Conservation (phyloP, 2,888 invertebrate species). For the Yponomeuta cagnagella region DNA sequence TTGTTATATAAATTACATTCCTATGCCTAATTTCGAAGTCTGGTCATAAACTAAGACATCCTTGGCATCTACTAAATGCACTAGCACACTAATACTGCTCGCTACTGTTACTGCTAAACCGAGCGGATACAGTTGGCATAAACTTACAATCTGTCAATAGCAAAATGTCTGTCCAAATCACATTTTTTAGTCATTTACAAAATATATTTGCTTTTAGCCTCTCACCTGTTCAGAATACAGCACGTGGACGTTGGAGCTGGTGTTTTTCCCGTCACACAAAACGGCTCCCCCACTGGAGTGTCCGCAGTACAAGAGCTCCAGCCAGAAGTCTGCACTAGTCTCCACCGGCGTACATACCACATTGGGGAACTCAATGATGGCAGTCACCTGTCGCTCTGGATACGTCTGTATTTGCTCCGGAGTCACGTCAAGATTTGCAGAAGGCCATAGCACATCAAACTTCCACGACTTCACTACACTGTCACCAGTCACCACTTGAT, state of each 20-base stretch:
- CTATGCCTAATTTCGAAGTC: no score
- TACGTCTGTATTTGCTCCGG: constrained; percentile 87
- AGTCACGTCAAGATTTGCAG: constrained; percentile 81
- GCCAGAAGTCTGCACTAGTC: constrained; percentile 81
- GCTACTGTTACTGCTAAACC: no score
- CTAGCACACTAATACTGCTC: no score
- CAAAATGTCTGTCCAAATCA: no score
- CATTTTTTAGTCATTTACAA: no score
- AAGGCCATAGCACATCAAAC: constrained; percentile 89
- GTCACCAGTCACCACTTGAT: constrained; percentile 53
- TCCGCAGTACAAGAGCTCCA: constrained; percentile 88
- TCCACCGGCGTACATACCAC: constrained; percentile 80
- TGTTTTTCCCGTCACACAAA: constrained; percentile 79
- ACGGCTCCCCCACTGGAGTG: constrained; percentile 78
- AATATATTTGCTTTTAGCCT: background rate
- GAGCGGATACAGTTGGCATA: no score
- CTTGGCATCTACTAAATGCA: no score
- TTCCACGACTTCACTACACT: constrained; percentile 70
- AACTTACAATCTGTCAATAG: no score
- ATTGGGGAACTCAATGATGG: constrained; percentile 84
- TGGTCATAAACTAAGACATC: no score
- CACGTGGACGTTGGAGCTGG: constrained; percentile 74
- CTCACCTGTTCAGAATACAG: constrained; percentile 85
- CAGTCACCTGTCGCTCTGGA: constrained; percentile 83
- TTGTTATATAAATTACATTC: background rate